Conservation (phyloP, 2,888 invertebrate species). For the Lamellibrachia satsuma region DNA sequence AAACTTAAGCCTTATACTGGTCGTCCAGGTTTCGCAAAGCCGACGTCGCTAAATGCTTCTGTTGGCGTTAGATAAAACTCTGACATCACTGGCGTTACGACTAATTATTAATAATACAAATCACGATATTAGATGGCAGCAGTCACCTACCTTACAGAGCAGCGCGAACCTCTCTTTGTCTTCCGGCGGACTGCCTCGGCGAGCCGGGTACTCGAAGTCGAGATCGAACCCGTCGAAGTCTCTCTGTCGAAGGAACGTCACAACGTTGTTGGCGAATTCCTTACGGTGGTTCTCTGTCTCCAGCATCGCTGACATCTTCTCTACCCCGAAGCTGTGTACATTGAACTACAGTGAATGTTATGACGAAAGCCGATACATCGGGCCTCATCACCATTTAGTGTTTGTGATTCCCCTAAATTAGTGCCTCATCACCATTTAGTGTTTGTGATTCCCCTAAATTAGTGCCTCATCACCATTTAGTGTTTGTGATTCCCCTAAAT, state of each 20-base stretch:
- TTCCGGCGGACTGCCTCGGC: not conserved
- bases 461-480: too few relatives aligned
- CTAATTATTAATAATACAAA: not conserved
- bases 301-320: not conserved
- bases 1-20: not conserved
- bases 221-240: constrained; percentile 2
- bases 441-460: too few relatives aligned
- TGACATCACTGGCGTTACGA: too few relatives aligned
- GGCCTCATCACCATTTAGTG: not conserved
- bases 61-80: too few relatives aligned
- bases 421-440: not conserved
- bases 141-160: not conserved
- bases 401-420: too few relatives aligned
- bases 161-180: not conserved
- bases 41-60: too few relatives aligned
- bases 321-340: not conserved
- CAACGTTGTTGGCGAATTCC: not conserved
- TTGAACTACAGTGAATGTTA: not conserved
- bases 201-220: not conserved
- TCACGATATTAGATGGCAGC: not conserved
- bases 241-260: not conserved
- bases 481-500: too few relatives aligned
- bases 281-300: not conserved
- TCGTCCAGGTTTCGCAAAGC: too few relatives aligned
- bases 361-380: not conserved